Conservation (phyloP, 2,113 vertebrate species). For the Lichenostomus cassidix region DNA sequence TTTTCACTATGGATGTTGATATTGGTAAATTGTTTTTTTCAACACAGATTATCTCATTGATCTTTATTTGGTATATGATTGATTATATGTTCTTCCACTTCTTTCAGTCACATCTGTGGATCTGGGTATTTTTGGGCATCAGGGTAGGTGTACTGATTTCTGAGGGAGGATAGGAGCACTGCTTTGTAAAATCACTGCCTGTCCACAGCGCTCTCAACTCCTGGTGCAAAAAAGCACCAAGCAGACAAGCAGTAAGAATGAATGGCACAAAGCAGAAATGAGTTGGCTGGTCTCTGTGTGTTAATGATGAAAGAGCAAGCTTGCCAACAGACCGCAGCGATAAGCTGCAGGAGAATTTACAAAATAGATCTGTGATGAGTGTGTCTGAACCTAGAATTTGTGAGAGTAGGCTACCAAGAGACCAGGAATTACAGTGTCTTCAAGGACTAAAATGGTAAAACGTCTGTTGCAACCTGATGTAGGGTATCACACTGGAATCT, state of each 20-base stretch:
- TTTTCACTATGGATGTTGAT: neutral
- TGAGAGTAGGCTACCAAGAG: constrained; percentile 82
- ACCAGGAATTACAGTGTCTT: constrained; percentile 83
- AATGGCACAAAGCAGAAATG: constrained; percentile 85
- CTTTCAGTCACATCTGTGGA: neutral
- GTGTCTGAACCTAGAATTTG: constrained; percentile 81
- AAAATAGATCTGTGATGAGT: constrained; percentile 79
- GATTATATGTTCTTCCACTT: neutral
- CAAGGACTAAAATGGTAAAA: constrained; percentile 83
- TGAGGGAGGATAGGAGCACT: constrained; percentile 23
- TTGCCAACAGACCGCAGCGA: constrained; percentile 79
- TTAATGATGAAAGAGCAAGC: constrained; percentile 78
- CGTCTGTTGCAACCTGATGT: constrained; percentile 75
- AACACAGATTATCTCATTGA: constrained; percentile 9
- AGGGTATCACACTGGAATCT: constrained; percentile 78
- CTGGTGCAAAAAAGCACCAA: constrained; percentile 77
- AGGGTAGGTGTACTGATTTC: constrained; percentile 15
- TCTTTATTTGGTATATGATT: constrained; percentile 39
- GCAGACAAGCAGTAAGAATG: constrained; percentile 83
- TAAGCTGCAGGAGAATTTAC: constrained; percentile 82
- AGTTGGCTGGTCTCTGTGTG: constrained; percentile 84
- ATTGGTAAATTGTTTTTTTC: neutral
- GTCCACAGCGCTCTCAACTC: constrained; percentile 83
- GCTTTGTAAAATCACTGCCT: constrained; percentile 75
- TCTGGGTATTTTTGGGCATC: neutral